Base-by-base conservation (phyloP, 2,113 vertebrate genomes). In the Neodontobutis hainanensis region DNA sequence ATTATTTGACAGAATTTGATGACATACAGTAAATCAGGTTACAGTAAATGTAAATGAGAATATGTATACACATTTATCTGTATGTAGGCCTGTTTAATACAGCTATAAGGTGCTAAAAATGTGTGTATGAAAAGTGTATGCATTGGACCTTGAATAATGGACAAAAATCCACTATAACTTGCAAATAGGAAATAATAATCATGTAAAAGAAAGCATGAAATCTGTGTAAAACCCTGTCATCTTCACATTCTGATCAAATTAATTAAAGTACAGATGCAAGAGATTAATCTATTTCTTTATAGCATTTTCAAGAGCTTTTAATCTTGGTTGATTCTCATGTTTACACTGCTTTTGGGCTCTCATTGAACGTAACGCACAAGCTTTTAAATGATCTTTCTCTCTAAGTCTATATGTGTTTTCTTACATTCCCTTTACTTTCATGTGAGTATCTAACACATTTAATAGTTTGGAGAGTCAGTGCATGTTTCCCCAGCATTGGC, bases 401-500 rank as follows among this genome's bases (percentile, higher is more conserved):
- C 9, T 19, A 14, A 74, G 4, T 63, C 42, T 44, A 14, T 27
- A 32, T 3, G 38, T 35, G 49, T 34, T 68, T 61, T 53, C 32
- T 35, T 27, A 27, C 19, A 27, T 27, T 27, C 19, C 3, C 1
- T 53, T 35, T 58, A 34, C 46, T 44, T 56, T 14, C 27, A 8
- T 44, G 36, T 9, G 43, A 55, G 32, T 70, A 71, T 64, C 34
- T 12, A 57, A 67, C 64, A 58, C 51, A 51, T 32, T 46, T 35
- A 60, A 16, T 10, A 60, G 46, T 60, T 64, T 44, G 46, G 50
- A 57, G 68, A 75, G 65, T 75, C 27, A 0, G 8, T 44, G 43
- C 61, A 61, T 42, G 67, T 69, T 51, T 38, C 56, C 65, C 71
- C 65, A 49, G 80, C 61, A 11, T 47, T 27, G 56, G 63, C 45